Base-by-base conservation (phyloP, 2,113 vertebrate genomes). In the Calonectris borealis region DNA sequence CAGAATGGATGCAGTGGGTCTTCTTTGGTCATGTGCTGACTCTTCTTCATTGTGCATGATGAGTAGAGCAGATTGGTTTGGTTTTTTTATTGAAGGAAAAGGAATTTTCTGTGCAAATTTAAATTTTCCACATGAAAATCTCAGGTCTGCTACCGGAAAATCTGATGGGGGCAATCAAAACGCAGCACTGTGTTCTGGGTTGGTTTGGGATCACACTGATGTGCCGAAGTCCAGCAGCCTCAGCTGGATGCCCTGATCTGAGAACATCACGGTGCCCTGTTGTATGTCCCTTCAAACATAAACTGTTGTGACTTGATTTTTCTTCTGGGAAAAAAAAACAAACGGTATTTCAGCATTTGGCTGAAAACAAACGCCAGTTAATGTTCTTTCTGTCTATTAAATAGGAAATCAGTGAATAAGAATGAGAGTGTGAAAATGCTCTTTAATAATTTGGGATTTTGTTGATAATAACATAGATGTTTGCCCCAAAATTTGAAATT, bases 391-490 rank as follows among this genome's bases (percentile, higher is more conserved):
- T 94, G 73, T 64, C 76, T 90, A 36, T 93, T 83, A 93, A 96
- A 92, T 94, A 90, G 85, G 55, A 96, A 96, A 92, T 92, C 86
- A 96, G 91, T 81, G 83, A 90, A 73, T 66, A 83, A 86, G 68
- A 95, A 86, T 64, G 60, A 77, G 26, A 93, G 79, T 86, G 86
- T 88, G 76, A 95, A 65, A 90, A 80, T 1, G 48, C 48, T 88
- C 64, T 66, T 88, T 86, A 95, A 83, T 92, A 83, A 89, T 88
- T 81, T 78, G 49, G 58, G 44, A 57, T 89, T 91, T 96, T 85
- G 84, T 96, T 93, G 66, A 70, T 90, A 91, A 89, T 80, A 83
- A 57, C 70, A 57, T n/a, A 94, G 84, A 83, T 77, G 82, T 88
- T 96, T 95, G 84, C 81, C 86, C 82, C 54, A 65, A 79, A 80